These are phyloP conservation scores for Tanypteryx hageni DNA, from an alignment of 2,888 invertebrate species.

Conservation along the genomic window DNA sequence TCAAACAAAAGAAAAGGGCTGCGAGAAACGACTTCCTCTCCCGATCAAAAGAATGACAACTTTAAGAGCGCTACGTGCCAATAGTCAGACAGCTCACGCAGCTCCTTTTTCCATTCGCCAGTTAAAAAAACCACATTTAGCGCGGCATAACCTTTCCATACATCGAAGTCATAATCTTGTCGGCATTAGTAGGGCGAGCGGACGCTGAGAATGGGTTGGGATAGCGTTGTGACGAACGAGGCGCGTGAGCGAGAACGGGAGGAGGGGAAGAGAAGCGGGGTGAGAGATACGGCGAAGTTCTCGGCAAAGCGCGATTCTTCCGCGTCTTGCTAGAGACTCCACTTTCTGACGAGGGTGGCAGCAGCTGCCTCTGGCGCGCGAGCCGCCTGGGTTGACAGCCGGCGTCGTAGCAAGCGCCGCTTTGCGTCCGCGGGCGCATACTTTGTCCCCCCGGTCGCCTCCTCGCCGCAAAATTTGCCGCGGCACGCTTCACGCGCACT, in stretches of 20 bases:
- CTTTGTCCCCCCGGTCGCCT: background rate
- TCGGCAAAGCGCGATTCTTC: background rate
- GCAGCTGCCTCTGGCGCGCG: constrained; percentile 29
- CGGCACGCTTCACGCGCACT: background rate
- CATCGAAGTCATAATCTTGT: constrained; percentile 15
- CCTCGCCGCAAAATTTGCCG: background rate
- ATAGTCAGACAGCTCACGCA: background rate
- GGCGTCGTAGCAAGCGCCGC: constrained; percentile 38
- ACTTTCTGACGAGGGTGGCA: background rate
- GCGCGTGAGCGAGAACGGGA: background rate
- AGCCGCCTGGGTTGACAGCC: background rate
- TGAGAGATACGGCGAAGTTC: background rate
- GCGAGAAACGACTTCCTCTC: too few species aligned
- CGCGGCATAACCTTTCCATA: background rate
- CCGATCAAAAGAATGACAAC: too few species aligned
- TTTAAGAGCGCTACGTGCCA: constrained; percentile 16
- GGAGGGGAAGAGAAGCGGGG: background rate
- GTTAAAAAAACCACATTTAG: background rate
- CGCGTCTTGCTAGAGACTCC: background rate
- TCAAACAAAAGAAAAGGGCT: too few species aligned
- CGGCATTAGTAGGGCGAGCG: background rate
- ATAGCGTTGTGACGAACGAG: background rate
- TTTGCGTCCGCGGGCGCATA: background rate
- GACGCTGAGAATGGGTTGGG: background rate
- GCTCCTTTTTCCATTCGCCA: too few species aligned